Base-by-base conservation (phyloP, 2,113 vertebrate species). In the Misgurnus mizolepis region DNA sequence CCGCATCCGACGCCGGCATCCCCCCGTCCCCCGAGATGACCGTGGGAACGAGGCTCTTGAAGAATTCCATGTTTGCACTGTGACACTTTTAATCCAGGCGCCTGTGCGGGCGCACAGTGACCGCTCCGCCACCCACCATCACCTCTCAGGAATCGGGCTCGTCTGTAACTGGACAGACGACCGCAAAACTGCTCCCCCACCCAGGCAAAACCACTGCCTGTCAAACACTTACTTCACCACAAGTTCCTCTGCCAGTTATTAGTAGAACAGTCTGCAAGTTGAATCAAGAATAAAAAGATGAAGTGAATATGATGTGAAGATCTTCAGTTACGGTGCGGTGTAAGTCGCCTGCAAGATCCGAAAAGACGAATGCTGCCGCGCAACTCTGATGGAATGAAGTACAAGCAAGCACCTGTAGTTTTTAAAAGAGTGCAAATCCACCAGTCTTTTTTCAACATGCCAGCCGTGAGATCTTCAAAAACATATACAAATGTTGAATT, bases 31-130 rank as follows among this genome's bases (percentile, higher is more conserved):
- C 95, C 12, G 91, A 95, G 85, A 92, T 86, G 11, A 85, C 88
- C 1, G 89, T 76, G 40, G 96, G 95, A 80, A 97, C 94, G 0
- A 96, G 93, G 91, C 93, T 96, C 90, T 93, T 99, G 58, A 98
- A 90, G 89, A 98, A 98, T 43, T 97, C 96, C 96, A 98, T 98
- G 72, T 86, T 89, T 15, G 49, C 18, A 55, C 53, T 50, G 71
- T 14, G 45, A 43, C 64, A 68, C 55, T 80, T 76, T 82, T 50
- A 80, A 45, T 78, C 47, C 34, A 50, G 60, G 47, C 18, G 39
- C 22, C 78, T 60, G 45, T 74, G 22, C 58, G 15, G 12, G 65
- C n/a, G 0, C 62, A 45, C 55, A 71, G 61, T 79, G 3, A 80
- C 40, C 68, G 0, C 61, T 4, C 55, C 17, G 41, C 84, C 27